Conservation (phyloP, 2,888 invertebrate species). For the Xylocampa areola region DNA sequence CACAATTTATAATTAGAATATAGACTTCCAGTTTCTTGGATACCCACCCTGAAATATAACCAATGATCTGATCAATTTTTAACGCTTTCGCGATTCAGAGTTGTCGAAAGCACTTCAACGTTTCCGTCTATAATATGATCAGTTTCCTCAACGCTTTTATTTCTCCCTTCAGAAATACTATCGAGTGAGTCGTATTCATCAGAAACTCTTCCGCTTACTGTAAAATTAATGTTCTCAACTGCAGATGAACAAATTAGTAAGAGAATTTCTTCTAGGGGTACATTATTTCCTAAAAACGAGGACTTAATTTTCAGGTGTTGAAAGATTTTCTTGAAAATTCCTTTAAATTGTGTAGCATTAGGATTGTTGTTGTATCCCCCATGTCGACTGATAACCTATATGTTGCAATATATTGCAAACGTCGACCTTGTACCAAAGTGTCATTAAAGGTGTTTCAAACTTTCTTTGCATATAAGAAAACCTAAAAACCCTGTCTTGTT, state of each 20-base stretch:
- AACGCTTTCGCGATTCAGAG: conserved; percentile 14
- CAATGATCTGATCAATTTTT: conserved; percentile 36
- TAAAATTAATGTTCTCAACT: conserved; percentile 24
- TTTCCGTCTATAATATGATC: conserved; percentile 9
- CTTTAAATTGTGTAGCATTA: conserved; percentile 33
- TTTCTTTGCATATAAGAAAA: conserved; percentile 15
- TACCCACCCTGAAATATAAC: conserved; percentile 47
- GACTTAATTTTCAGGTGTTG: conserved; percentile 25
- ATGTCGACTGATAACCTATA: conserved; percentile 32
- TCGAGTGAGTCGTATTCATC: conserved; percentile 1
- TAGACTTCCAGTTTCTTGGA: conserved; percentile 26
- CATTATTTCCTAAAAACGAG: conserved; percentile 30
- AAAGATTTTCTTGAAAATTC: conserved; percentile 33
- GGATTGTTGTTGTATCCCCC: conserved; percentile 47
- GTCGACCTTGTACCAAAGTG: conserved; percentile 14
- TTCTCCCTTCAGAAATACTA: neutral
- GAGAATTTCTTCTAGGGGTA: conserved; percentile 32
- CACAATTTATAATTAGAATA: conserved; percentile 29
- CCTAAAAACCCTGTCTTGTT: conserved; percentile 17
- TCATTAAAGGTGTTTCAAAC: conserved; percentile 16
- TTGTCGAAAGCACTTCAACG: conserved; percentile 18
- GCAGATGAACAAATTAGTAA: conserved; percentile 29
- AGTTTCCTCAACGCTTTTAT: neutral
- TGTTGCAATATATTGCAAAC: conserved; percentile 22
- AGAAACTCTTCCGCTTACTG: conserved; percentile 14